Evolutionary conservation across 2,888 invertebrate genomes (phyloP), one percentile per base, ranked within the genome.

Genomic region (Acanthopleura granulata): DNA sequence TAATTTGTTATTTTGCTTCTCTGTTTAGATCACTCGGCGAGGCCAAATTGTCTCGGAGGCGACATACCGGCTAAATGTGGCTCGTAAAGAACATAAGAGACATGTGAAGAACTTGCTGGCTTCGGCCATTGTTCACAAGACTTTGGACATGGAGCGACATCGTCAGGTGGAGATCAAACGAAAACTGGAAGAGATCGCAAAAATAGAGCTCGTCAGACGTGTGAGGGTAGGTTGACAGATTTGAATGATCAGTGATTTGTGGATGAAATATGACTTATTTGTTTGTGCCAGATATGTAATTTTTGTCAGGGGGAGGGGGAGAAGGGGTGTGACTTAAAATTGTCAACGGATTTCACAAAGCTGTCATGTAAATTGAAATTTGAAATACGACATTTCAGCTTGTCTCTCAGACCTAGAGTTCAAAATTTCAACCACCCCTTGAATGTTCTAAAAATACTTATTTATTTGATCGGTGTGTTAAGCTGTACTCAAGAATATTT

Each of bases 41-140:
- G 90, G 90, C 15, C 83, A 87, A 62, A 85, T 91, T 25, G 80
- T 91, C 12, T 83, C 88, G 0, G 90, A 91, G 78, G 83, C 85
- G 40, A 87, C 87, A 66, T 90, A 88, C 76, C 80, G 90, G 12
- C 77, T 88, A 14, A 89, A 87, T 76, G 88, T 88, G 86, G 87
- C 88, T 1, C 79, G 87, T 15, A 87, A 86, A 61, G 89, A 90
- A 76, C 90, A 90, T 78, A 87, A 88, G 78, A 85, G 87, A 72
- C 88, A 89, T 73, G 90, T 91, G n/a, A 87, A 89, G 72, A 87
- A 90, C 62, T 83, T 90, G 72, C 82, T 91, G n/a, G 89, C 90
- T 9, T 89, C 90, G 80, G 90, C 90, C 25, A 90, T 91, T 25
- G 89, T 90, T 16, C 86, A 90, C 79, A 91, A 90, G 76, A 88